Evolutionary conservation across 2,113 vertebrate genomes (phyloP).

Genomic region (Nerophis lumbriciformis): DNA sequence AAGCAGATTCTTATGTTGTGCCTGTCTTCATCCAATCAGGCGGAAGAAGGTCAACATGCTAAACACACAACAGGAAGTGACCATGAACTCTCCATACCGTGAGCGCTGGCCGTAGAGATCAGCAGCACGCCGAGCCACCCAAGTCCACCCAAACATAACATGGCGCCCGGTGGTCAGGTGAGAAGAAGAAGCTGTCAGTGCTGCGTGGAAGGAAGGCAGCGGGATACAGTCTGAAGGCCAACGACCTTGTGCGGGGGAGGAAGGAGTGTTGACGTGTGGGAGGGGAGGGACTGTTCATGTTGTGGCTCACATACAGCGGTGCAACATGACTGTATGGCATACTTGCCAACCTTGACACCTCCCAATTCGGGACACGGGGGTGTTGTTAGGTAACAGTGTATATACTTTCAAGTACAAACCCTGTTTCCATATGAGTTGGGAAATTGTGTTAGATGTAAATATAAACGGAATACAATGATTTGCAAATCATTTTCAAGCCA

Average conservation of each 20-base stretch:
- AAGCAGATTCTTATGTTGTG: too few species aligned
- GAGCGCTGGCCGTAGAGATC: conserved; percentile 31
- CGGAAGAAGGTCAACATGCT: background rate
- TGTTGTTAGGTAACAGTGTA: too few species aligned
- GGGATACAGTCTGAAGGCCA: conserved; percentile 31
- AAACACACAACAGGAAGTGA: background rate
- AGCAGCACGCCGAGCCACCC: conserved; percentile 46
- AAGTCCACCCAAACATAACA: conserved; percentile 48
- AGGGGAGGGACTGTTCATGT: background rate
- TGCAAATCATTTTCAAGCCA: too few species aligned
- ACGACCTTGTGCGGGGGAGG: conserved; percentile 35
- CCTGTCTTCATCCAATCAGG: background rate
- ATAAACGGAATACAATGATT: too few species aligned
- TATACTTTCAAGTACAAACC: too few species aligned
- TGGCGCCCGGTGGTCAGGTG: conserved; percentile 29
- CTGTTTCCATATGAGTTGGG: too few species aligned
- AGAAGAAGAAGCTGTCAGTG: conserved; percentile 11
- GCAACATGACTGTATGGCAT: too few species aligned
- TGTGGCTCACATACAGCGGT: background rate
- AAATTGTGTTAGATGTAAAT: too few species aligned
- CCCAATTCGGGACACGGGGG: too few species aligned
- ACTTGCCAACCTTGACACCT: too few species aligned
- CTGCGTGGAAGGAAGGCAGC: conserved; percentile 16
- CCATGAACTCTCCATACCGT: conserved; percentile 50
- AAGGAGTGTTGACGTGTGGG: background rate